phyloP scores from a whole-genome alignment of 2,888 invertebrate genomes.

The Dusona sp. region DNA sequence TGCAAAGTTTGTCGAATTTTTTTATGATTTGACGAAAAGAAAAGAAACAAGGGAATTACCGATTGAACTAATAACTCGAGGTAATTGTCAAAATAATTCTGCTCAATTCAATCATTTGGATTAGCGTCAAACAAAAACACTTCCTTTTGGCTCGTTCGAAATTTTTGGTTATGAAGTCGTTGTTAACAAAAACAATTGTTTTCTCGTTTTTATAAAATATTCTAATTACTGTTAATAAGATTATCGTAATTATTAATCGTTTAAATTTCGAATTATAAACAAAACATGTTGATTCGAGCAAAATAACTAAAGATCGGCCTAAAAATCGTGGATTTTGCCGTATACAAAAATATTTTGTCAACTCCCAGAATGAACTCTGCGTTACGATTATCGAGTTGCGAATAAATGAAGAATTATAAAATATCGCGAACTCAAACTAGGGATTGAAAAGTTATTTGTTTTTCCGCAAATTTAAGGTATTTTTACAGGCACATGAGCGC shows the following conservation, averaged over 20 bases:
- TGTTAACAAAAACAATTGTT: neutral
- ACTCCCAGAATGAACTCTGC: neutral
- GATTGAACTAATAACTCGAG: slow-evolving; percentile 16
- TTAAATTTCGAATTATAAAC: neutral
- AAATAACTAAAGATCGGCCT: neutral
- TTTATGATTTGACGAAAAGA: slow-evolving; percentile 1
- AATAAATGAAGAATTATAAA: neutral
- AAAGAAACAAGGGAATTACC: neutral
- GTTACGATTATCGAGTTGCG: neutral
- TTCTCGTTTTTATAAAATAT: neutral
- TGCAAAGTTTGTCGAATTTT: neutral
- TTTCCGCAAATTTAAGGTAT: neutral
- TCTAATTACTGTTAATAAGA: neutral
- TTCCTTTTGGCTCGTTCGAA: neutral
- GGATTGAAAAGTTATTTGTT: neutral
- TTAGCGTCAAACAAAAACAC: neutral
- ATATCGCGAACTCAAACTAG: neutral
- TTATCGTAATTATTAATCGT: neutral
- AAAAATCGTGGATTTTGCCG: neutral
- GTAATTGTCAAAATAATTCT: slow-evolving; percentile 4
- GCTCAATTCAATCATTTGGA: neutral
- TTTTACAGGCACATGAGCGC: slow-evolving; percentile 39
- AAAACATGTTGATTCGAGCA: neutral
- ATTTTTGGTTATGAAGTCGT: slow-evolving; percentile 17
- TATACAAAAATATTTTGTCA: neutral